A percentile compares a stretch with the other conserved stretches of the same genome.
These are phyloP conservation scores for Parasteatoda tepidariorum DNA, from an alignment of 1,140 invertebrate genomes.

Conservation along the genomic window DNA sequence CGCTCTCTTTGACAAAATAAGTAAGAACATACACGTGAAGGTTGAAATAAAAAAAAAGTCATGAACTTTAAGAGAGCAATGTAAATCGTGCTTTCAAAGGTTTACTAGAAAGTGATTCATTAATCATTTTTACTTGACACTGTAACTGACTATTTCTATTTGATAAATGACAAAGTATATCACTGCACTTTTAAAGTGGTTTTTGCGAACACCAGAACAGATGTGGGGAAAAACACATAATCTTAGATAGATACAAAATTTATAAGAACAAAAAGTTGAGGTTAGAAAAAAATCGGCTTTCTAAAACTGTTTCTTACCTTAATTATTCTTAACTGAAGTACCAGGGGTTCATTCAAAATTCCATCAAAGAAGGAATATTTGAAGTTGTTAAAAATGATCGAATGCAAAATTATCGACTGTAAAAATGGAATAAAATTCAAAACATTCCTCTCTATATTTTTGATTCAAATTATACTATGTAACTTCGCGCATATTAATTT, in stretches of 20 bases:
- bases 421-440: no score
- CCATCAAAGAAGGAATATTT: no score
- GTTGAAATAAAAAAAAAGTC: conserved; percentile 10
- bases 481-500: no score
- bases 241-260: conserved; percentile 15
- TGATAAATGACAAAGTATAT: conserved; percentile 59
- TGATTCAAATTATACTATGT: no score
- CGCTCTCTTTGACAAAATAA: conserved; percentile 5
- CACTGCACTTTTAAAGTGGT: conserved; percentile 45
- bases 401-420: no score
- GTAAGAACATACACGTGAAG: not conserved
- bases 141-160: conserved; percentile 56
- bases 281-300: no score
- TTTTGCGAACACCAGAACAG: conserved; percentile 41
- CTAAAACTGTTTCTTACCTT: no score
- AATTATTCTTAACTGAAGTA: no score
- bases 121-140: conserved; percentile 57
- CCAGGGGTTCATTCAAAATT: no score
- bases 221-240: conserved; percentile 36
- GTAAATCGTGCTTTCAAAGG: conserved; percentile 58
- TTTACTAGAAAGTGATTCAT: conserved; percentile 56
- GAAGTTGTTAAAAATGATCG: no score
- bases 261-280: no score
- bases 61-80: conserved; percentile 53
- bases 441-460: no score